Percentiles rank a stretch among this genome's conserved stretches.
Conservation (phyloP, 2,888 invertebrate species). For the Brenthis daphne region DNA sequence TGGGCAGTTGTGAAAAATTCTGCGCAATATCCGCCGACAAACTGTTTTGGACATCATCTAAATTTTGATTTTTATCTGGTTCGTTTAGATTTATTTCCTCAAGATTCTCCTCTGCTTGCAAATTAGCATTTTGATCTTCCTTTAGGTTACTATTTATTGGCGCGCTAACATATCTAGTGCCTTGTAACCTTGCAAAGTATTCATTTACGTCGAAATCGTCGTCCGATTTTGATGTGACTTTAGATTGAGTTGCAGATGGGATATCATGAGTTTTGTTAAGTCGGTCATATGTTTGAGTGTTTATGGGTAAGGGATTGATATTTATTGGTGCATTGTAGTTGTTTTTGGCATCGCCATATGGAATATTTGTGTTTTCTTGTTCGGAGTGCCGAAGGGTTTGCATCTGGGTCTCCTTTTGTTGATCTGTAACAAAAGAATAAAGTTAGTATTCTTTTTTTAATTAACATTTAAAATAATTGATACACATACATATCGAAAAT, state of each 20-base stretch:
- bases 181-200: constrained; percentile 74
- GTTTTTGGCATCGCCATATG: constrained; percentile 60
- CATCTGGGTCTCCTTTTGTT: constrained; percentile 51
- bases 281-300: constrained; percentile 42
- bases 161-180: constrained; percentile 72
- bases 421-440: constrained; percentile 66
- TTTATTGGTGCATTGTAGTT: constrained; percentile 39
- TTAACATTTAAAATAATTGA: too few relatives aligned
- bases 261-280: constrained; percentile 40
- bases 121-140: constrained; percentile 75
- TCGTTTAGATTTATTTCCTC: constrained; percentile 73
- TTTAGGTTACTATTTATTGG: constrained; percentile 66
- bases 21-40: constrained; percentile 77
- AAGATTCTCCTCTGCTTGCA: constrained; percentile 71
- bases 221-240: constrained; percentile 56
- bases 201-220: constrained; percentile 79
- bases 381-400: constrained; percentile 55
- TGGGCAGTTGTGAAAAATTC: constrained; percentile 81
- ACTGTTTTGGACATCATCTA: constrained; percentile 58
- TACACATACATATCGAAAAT: too few relatives aligned
- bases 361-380: constrained; percentile 50
- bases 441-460: neutral
- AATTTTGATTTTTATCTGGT: constrained; percentile 47
- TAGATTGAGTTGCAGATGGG: constrained; percentile 46
- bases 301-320: constrained; percentile 39